Evolutionary conservation across 2,113 vertebrate species (phyloP), one percentile per base, ranked within the genome.

Genomic region (Scomber japonicus): DNA sequence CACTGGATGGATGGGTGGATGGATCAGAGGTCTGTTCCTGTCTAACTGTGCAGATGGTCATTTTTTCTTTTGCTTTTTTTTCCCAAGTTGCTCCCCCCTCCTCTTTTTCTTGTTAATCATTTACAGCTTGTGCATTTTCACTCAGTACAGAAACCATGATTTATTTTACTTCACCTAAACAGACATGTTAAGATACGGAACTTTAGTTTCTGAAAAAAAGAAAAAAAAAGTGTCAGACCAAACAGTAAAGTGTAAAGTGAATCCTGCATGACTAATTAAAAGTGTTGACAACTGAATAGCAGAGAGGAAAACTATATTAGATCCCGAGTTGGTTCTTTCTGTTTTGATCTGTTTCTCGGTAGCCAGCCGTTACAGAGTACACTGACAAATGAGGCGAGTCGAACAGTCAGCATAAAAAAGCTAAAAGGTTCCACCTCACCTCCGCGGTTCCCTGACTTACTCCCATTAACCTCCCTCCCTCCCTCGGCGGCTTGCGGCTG

Each of bases 321-420:
- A 27, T 27, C 24, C 24, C 24, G 24, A 85, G 19, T 76, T 11
- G 16, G 11, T 85, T 59, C 3, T 12, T 68, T 86, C 73, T 75
- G 5, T 78, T 86, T 8, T 68, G 31, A 70, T 66, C 53, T 0
- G 10, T 35, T 60, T 57, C 61, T 83, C 3, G 46, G 62, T 76
- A 73, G 62, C 51, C 71, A 68, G 68, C 62, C 64, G 4, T 77
- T 77, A 60, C 70, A 71, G 54, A 82, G 62, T 31, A 55, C 55
- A 57, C 53, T 67, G 84, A 88, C 81, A 85, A 88, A 91, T 73
- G 86, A 91, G 80, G 50, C 65, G 50, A 81, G 72, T 70, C 35
- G 82, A 53, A 79, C 30, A 85, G 78, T 78, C 60, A 81, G 64
- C 56, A 68, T 35, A 64, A 71, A 76, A 87, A 72, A 49, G 27